Evolutionary conservation across 2,888 invertebrate genomes (phyloP), one percentile per base, ranked within the genome.

Genomic region (Tubulanus polymorphus): DNA sequence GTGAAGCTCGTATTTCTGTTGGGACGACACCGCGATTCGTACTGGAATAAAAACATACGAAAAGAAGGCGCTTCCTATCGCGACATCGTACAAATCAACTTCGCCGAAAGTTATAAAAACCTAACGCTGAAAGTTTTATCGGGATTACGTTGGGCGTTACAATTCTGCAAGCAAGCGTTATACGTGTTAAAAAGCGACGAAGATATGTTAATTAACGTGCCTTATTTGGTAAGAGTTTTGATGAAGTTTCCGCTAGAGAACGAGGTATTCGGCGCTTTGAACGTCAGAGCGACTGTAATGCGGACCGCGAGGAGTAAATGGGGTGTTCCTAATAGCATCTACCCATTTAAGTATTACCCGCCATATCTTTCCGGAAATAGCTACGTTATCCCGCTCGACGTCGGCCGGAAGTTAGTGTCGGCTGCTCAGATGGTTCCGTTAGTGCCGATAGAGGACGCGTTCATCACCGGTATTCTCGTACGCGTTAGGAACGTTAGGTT

Each of bases 61-160:
- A 41, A 41, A 15, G 41, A 41, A 15, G 18, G 23, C 15, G 3
- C 20, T 8, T 20, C 41, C 20, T 41, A 20, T 15, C 18, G 23
- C 18, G 41, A 41, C 23, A 41, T 41, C 15, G 41, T 41, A 8
- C 41, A 41, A 15, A 41, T 23, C 5, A 41, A 41, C 15, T 41
- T 41, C 15, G 23, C 41, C 6, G 41, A 41, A 18, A 41, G 41
- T 15, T 41, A 41, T 41, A 41, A 23, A 23, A 41, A 41, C 23
- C 23, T 41, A 41, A 41, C 41, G 23, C 23, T 41, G 41, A 41
- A 41, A 23, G 41, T 41, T 18, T 23, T 41, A 41, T 41, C 41
- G 18, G 41, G 41, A 15, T 41, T 41, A 8, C 5, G 23, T 41
- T 41, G 41, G 41, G 41, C 41, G 15, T 41, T 41, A 15, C 18